These are phyloP conservation scores for Chaetogeoica ovagalla DNA, from an alignment of 2,888 invertebrate genomes.

Conservation along the genomic window DNA sequence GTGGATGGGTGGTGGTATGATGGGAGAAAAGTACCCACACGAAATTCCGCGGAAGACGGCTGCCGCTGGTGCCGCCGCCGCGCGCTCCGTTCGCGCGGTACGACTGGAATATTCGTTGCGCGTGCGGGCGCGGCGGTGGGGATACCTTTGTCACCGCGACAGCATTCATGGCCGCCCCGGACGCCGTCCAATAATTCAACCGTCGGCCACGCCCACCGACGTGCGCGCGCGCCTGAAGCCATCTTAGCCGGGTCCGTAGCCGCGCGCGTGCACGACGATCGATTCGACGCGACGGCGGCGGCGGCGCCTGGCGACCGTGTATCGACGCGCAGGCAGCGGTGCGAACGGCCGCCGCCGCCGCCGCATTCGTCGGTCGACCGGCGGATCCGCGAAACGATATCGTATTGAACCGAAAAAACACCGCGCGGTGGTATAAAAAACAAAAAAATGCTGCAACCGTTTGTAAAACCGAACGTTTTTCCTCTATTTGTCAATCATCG, in stretches of 20 bases:
- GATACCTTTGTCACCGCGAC: constrained; percentile 37
- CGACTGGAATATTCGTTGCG: no score
- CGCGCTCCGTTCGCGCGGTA: no score
- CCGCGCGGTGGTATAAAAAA: no score
- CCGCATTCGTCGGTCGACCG: constrained; percentile 11
- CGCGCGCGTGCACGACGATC: constrained; percentile 29
- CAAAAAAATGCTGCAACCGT: no score
- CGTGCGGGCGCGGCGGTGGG: constrained; percentile 9
- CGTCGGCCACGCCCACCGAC: constrained; percentile 20
- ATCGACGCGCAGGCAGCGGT: background rate
- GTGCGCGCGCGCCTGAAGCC: constrained; percentile 51
- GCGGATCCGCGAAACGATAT: background rate
- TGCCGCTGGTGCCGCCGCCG: no score
- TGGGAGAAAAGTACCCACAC: background rate
- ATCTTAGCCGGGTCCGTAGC: constrained; percentile 29
- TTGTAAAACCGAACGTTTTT: no score
- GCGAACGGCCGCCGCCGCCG: background rate
- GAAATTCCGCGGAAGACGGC: constrained; percentile 23
- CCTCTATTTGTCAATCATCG: no score
- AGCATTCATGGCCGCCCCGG: constrained; percentile 47
- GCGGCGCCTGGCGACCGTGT: background rate
- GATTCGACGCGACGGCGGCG: constrained; percentile 11
- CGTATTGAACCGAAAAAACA: no score
- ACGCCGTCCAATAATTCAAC: constrained; percentile 47
- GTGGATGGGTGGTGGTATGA: no score